phyloP scores from a whole-genome alignment of 2,113 vertebrate species.

The Ictalurus punctatus region DNA sequence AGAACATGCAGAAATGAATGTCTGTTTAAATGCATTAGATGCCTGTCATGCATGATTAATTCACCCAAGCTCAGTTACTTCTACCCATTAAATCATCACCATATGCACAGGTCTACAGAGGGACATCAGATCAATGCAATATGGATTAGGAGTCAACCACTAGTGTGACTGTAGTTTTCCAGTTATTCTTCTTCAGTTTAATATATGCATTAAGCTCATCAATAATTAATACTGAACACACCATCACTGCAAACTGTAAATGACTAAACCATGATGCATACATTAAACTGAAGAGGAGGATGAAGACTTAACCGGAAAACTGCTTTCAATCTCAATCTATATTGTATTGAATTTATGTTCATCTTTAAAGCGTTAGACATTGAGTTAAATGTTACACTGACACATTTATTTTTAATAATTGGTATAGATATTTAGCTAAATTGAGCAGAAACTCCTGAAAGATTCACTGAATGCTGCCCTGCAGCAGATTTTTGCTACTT shows the following conservation, averaged over 20 bases:
- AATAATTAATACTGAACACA: neutral
- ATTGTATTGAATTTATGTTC: neutral
- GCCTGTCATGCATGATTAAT: neutral
- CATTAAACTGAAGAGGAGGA: neutral
- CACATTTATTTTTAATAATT: neutral
- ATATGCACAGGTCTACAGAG: neutral
- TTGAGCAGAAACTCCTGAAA: neutral
- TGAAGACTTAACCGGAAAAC: neutral
- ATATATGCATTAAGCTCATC: neutral
- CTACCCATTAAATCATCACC: neutral
- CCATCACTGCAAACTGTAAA: neutral
- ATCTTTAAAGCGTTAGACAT: neutral
- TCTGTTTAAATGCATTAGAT: neutral
- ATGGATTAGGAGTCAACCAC: neutral
- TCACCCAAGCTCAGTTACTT: neutral
- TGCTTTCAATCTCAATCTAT: neutral
- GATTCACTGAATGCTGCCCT: neutral
- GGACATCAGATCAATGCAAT: constrained; percentile 19
- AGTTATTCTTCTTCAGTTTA: neutral
- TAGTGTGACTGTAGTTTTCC: neutral
- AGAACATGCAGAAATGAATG: neutral
- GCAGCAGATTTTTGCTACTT: neutral
- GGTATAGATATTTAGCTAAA: neutral
- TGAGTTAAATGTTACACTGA: neutral
- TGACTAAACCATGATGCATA: neutral